These are phyloP conservation scores for Stenichneumon culpator DNA, from an alignment of 2,888 invertebrate genomes.

Conservation along the genomic window DNA sequence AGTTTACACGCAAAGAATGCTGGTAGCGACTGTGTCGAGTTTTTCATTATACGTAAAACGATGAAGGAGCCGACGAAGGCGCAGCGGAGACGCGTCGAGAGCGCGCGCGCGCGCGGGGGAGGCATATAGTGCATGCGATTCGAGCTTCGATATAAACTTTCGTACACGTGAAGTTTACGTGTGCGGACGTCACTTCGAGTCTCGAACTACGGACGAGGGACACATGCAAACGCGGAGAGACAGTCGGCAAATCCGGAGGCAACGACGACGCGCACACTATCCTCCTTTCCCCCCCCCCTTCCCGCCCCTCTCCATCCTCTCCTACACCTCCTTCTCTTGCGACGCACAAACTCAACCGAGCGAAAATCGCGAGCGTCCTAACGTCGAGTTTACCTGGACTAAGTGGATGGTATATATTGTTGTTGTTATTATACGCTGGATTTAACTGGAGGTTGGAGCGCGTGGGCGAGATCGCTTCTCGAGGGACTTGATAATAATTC, in stretches of 20 bases:
- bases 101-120: neutral
- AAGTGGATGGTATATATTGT: slow-evolving; percentile 24
- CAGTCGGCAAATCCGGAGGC: slow-evolving; percentile 35
- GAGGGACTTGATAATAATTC: slow-evolving; percentile 4
- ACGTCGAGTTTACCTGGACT: slow-evolving; percentile 42
- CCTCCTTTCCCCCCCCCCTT: slow-evolving; percentile 1
- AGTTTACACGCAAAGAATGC: slow-evolving; percentile 9
- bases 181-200: slow-evolving; percentile 58
- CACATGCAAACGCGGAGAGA: slow-evolving; percentile 1
- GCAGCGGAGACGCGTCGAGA: neutral
- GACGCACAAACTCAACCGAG: slow-evolving; percentile 38
- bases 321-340: slow-evolving; percentile 12
- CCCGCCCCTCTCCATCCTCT: neutral
- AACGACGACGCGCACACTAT: slow-evolving; percentile 29
- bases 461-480: slow-evolving; percentile 31
- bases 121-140: slow-evolving; percentile 46
- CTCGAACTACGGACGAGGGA: slow-evolving; percentile 28
- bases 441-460: neutral
- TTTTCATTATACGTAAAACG: slow-evolving; percentile 22
- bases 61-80: slow-evolving; percentile 50
- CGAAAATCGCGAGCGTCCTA: slow-evolving; percentile 44
- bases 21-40: slow-evolving; percentile 17
- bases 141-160: slow-evolving; percentile 33
- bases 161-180: slow-evolving; percentile 64
- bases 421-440: slow-evolving; percentile 15